Conservation (phyloP, 1,140 invertebrate genomes). For the Aphis gossypii region DNA sequence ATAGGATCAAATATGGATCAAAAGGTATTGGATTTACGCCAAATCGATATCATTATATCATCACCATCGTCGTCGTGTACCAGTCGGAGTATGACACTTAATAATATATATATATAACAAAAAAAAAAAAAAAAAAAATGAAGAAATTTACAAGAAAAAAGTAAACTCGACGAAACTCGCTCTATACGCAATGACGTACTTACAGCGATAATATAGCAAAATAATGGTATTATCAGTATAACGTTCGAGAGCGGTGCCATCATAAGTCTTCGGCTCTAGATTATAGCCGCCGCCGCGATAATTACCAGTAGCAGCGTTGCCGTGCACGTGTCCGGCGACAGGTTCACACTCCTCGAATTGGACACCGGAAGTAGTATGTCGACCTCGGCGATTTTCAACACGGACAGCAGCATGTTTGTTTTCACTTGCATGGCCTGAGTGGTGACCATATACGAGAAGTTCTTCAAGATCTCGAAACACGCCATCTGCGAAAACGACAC, state of each 20-base stretch:
- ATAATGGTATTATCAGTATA: background rate
- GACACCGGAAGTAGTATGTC: slow-evolving; percentile 72
- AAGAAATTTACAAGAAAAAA: background rate
- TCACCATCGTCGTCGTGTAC: background rate
- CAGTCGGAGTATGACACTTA: background rate
- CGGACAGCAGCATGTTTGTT: slow-evolving; percentile 83
- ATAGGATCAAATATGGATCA: background rate
- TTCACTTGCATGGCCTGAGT: slow-evolving; percentile 82
- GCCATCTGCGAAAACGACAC: slow-evolving; percentile 74
- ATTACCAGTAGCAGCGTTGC: background rate
- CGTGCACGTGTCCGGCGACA: background rate
- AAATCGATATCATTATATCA: background rate
- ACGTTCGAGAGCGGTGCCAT: background rate
- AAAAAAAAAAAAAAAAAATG: background rate
- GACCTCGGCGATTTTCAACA: slow-evolving; percentile 91
- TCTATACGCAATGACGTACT: background rate
- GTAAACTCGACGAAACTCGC: background rate
- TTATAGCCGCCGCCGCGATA: background rate
- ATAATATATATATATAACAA: background rate
- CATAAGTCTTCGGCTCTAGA: background rate
- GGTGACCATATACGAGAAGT: slow-evolving; percentile 83
- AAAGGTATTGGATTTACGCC: background rate
- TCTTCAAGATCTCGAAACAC: slow-evolving; percentile 80
- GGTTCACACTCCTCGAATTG: slow-evolving; percentile 37
- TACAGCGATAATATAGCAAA: background rate